Percentiles rank a stretch among this genome's conserved stretches.
Conservation (phyloP, 2,888 invertebrate species). For the Dimorphilus gyrociliatus region DNA sequence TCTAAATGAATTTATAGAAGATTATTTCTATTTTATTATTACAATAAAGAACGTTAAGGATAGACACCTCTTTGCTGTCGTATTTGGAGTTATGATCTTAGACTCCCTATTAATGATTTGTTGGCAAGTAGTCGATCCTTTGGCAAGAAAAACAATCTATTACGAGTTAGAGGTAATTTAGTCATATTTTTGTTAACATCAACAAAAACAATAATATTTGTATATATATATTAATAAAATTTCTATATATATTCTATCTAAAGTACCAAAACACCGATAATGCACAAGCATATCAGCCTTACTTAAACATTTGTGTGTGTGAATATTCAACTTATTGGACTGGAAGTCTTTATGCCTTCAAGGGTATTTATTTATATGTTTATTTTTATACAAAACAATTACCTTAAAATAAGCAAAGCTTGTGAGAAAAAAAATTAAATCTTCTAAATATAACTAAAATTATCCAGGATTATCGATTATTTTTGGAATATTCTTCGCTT, state of each 20-base stretch:
- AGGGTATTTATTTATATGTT: constrained; percentile 2
- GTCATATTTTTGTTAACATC: background rate
- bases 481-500: constrained; percentile 8
- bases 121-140: constrained; percentile 5
- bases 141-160: background rate
- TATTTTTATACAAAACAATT: background rate
- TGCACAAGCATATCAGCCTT: background rate
- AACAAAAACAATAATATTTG: constrained; percentile 1
- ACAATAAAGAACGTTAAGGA: constrained; percentile 7
- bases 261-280: no score
- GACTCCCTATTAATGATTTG: constrained; percentile 4
- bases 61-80: constrained; percentile 5
- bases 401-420: no score
- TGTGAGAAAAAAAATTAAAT: no score
- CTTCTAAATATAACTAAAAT: background rate
- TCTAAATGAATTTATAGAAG: no score
- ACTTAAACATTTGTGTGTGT: constrained; percentile 3
- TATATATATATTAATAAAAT: no score
- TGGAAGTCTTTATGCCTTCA: constrained; percentile 3
- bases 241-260: no score
- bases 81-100: constrained; percentile 2
- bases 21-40: no score
- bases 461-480: constrained; percentile 4
- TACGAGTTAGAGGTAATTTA: background rate
- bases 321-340: constrained; percentile 3